A percentile compares a stretch with the other conserved stretches of the same genome.
phyloP scores from a whole-genome alignment of 2,113 vertebrate genomes.

The Bolborhynchus lineola region DNA sequence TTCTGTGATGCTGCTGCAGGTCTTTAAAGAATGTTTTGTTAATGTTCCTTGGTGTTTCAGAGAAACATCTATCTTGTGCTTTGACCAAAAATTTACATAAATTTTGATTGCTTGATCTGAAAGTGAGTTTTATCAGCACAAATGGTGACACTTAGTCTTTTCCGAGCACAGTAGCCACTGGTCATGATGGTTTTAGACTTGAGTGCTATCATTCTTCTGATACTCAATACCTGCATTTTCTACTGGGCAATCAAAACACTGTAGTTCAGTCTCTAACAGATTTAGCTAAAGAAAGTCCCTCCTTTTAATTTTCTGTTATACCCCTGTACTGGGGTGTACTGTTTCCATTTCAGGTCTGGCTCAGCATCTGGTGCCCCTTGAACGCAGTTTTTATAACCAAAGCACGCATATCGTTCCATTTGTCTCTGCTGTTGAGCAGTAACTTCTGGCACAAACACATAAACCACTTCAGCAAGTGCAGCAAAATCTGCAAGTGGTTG shows the following conservation, averaged over 20 bases:
- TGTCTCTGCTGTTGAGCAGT: not conserved
- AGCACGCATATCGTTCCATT: not conserved
- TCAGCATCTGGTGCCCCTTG: not conserved
- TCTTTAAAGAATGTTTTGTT: constrained; percentile 38
- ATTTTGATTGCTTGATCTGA: not conserved
- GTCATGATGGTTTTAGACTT: not conserved
- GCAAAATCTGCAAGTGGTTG: not conserved
- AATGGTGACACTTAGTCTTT: not conserved
- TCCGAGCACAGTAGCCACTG: not conserved
- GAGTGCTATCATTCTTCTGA: not conserved
- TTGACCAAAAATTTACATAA: not conserved
- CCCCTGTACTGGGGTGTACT: not conserved
- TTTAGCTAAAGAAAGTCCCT: not conserved
- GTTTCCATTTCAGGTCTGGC: not conserved
- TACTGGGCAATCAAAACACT: not conserved
- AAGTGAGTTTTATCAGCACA: not conserved
- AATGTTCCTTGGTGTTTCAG: not conserved
- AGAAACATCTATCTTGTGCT: not conserved
- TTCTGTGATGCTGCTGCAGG: not conserved
- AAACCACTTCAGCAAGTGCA: not conserved
- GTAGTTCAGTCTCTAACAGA: not conserved
- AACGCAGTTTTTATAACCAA: not conserved
- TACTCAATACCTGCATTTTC: not conserved
- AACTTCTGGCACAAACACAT: not conserved
- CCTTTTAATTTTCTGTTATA: not conserved